Conservation (phyloP, 2,888 invertebrate species). For the Thymelicus acteon region DNA sequence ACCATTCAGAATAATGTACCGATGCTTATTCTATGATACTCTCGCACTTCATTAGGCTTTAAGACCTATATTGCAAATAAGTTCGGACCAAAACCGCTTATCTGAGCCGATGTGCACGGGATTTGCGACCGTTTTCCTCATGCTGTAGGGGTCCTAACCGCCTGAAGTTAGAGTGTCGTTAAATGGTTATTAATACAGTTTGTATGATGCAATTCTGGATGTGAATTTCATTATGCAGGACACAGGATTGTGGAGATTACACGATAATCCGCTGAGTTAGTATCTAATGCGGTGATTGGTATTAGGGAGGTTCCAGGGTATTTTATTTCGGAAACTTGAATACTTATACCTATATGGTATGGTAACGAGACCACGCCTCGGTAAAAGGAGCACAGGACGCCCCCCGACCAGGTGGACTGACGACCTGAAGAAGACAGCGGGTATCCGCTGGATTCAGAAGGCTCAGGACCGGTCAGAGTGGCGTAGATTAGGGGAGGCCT, state of each 20-base stretch:
- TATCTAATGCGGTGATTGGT: constrained; percentile 27
- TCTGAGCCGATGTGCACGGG: neutral
- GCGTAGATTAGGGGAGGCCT: no score
- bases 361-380: no score
- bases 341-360: no score
- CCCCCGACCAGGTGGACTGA: no score
- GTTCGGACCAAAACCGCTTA: constrained; percentile 2
- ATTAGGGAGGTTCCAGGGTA: neutral
- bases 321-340: no score
- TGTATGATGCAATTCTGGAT: constrained; percentile 33
- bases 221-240: constrained; percentile 38
- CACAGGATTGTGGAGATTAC: constrained; percentile 35
- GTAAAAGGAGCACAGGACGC: no score
- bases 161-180: neutral
- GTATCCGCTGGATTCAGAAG: no score
- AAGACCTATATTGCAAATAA: constrained; percentile 28
- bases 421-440: no score
- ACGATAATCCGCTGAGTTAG: constrained; percentile 28
- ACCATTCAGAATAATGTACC: constrained; percentile 13
- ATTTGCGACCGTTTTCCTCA: neutral
- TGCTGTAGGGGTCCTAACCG: neutral
- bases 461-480: no score
- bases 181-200: constrained; percentile 27
- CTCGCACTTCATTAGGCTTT: constrained; percentile 36
- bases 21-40: constrained; percentile 30